Evolutionary conservation across 2,888 invertebrate genomes (phyloP), one percentile per base, ranked within the genome.

Genomic region (Netelia fuscicornis): DNA sequence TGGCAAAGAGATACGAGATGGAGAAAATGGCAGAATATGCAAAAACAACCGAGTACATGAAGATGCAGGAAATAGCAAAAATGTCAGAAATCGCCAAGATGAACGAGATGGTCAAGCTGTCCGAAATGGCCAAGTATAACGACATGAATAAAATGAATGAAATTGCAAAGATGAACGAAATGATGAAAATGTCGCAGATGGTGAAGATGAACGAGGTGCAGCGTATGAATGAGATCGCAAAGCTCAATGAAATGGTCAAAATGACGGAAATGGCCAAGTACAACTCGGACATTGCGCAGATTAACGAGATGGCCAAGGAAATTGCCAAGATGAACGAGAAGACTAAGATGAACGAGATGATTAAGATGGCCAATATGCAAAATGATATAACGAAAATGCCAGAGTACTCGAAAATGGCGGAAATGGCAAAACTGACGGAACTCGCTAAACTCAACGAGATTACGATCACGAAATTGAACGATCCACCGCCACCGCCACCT

Each of bases 221-320:
- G 79, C 88, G 93, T 11, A 93, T 93, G 91, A 93, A 93, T 44
- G 93, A 93, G 72, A 91, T 93, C 30, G 93, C 93, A 0, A 93
- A 93, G 71, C 87, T 93, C 1, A 93, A 93, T 44, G 93, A 93
- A 74, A 93, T 93, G 93, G 93, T 93, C 0, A 93, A 93, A 65
- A 93, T 93, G 93, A 90, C 92, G 0, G 93, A 93, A 72, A 93
- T 93, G 92, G 93, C 92, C 0, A 93, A 93, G 77, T 93, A 93
- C 77, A 93, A 90, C 78, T 92, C 91, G 8, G 93, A 93, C 65
- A 92, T 93, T 56, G 93, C 93, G 2, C 93, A 93, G 79, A 93
- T 93, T 2, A 93, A 93, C 72, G 93, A 94, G 78, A 92, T 94
- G 93, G 93, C 93, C 1, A 94, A 93, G 78, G 93, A 93, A 81